Base-by-base conservation (phyloP, 2,888 invertebrate genomes). In the Drosophila flavopinicola region DNA sequence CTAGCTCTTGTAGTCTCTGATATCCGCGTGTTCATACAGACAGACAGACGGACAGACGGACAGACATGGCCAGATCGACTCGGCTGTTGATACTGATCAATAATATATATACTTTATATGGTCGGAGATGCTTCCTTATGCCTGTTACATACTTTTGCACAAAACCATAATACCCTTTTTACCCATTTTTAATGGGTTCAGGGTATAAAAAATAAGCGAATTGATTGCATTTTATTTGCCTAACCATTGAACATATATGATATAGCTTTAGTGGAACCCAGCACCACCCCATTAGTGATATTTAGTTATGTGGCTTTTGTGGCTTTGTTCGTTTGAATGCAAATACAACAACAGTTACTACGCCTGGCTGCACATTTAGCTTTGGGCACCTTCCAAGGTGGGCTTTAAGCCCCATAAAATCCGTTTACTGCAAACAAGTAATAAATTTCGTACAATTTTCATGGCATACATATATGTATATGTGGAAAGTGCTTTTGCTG, bases 351-450 rank as follows among this genome's bases (percentile, higher is more conserved):
- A 41, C 57, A 58, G 75, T 69, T 74, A 68, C 63, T 35, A 23
- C 37, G 42, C 27, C 7, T 45, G 39, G n/a, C 39, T 39, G 54
- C 1, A 25, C 49, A 53, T 60, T 13, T 49, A 39, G 25, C 6
- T 25, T 3, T 20, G 41, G 24, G 6, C 15, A n/a, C 24, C 41
- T 9, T 20, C 15, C 30, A 56, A 48, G 32, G 38, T 33, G 37
- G 25, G 49, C 30, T 30, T 41, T 33, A 69, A 69, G 69, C 60
- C 44, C 24, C 6, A 13, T 1, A 74, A 82, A 84, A 74, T 66
- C 69, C 54, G 69, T 44, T 78, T 78, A 69, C 49, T 45, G 42
- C 63, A 32, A 56, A 42, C 32, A 54, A 58, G 44, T 54, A 52
- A 75, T 63, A 48, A 52, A 83, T 59, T 57, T 45, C 20, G 17